Evolutionary conservation across 2,797 vertebrate species (phyloP), one percentile per base, ranked within the genome.

Genomic region (Argya squamiceps): DNA sequence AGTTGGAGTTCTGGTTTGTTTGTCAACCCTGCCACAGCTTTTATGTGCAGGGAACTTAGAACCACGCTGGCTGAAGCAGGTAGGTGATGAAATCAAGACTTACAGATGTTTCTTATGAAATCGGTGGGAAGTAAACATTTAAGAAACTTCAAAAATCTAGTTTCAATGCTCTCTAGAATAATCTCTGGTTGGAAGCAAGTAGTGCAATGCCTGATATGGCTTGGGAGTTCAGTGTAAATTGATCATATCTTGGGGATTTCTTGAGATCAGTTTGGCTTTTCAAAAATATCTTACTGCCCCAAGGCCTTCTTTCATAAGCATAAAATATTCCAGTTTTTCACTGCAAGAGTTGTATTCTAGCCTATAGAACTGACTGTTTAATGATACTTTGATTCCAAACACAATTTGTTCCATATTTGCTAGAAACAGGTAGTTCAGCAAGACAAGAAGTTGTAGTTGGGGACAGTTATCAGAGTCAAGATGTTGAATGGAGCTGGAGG

Each of bases 61-160:
- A 41, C 21, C 44, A 59, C 34, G 8, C 32, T 55, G 29, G 39
- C 44, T 70, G 64, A 76, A 86, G 59, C 59, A 86, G 80, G 50
- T 59, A 84, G 65, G 37, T 65, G 62, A 67, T 65, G 92, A 96
- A 94, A 93, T 90, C 53, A 90, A 92, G 62, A 65, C 15, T 88
- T 92, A 75, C 21, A 86, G 76, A 69, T 41, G 43, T 94, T 94
- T 59, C 83, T 88, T 88, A 47, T 39, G 19, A 95, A 93, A 95
- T 69, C 26, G 0, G 58, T 93, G 53, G 79, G 79, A 93, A 78
- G 49, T 7, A 82, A 69, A 73, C 32, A 69, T 55, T 67, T 81
- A 81, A 93, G 63, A 86, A 81, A 58, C 76, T 76, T 93, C n/a
- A 88, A 79, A 94, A 84, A 81, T 80, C 36, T 71, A 37, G 9